These are phyloP conservation scores for Spinus pinus DNA, from an alignment of 2,797 vertebrate genomes.

Conservation along the genomic window DNA sequence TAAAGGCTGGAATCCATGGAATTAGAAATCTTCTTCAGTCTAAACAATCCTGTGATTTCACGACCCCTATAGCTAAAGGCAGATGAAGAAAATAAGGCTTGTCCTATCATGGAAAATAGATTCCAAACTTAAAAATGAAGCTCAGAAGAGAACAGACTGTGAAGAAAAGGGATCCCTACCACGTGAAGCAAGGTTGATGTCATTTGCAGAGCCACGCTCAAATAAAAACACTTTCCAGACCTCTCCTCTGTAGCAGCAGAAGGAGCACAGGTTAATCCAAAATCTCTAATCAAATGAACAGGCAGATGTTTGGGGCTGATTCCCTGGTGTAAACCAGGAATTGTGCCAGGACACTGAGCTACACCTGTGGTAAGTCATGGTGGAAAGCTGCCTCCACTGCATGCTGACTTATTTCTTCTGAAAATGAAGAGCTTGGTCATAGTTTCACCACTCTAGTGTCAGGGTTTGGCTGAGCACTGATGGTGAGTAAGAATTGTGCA, in stretches of 20 bases:
- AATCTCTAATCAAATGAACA: background rate
- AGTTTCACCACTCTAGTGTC: background rate
- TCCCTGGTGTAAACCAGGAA: background rate
- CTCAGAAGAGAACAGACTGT: background rate
- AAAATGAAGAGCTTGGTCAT: background rate
- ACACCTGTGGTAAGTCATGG: background rate
- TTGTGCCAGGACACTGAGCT: background rate
- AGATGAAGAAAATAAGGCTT: background rate
- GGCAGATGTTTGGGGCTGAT: background rate
- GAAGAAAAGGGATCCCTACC: background rate
- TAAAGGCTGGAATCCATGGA: background rate
- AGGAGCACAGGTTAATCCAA: background rate
- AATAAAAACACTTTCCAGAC: background rate
- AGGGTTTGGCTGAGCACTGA: background rate
- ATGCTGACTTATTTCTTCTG: background rate
- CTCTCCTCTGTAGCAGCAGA: background rate
- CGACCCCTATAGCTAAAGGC: background rate
- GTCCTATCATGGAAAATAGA: background rate
- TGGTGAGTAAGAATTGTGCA: background rate
- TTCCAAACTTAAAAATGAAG: background rate
- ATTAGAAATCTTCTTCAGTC: background rate
- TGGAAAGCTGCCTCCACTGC: background rate
- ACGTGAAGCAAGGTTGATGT: background rate
- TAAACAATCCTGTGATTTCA: background rate
- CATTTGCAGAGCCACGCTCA: background rate